These are phyloP conservation scores for Epinotia brunnichana DNA, from an alignment of 2,888 invertebrate species.

Conservation along the genomic window DNA sequence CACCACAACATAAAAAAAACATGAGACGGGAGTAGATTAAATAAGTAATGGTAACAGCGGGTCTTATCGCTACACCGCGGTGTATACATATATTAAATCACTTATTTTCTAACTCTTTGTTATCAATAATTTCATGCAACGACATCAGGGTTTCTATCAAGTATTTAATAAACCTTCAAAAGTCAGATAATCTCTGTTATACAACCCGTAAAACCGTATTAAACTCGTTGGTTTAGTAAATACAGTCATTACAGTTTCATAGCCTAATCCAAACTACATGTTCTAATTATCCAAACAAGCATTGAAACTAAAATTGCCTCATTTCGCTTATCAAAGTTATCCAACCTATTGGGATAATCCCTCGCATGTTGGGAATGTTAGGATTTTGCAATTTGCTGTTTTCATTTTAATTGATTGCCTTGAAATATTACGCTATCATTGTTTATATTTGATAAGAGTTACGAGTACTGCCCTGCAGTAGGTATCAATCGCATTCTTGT, in stretches of 20 bases:
- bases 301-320: slow-evolving; percentile 22
- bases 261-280: slow-evolving; percentile 5
- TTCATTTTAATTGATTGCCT: slow-evolving; percentile 22
- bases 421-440: slow-evolving; percentile 19
- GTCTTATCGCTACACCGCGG: no score
- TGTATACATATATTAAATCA: no score
- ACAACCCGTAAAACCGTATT: background rate
- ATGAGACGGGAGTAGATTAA: no score
- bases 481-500: slow-evolving; percentile 7
- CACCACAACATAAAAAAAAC: no score
- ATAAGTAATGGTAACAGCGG: no score
- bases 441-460: slow-evolving; percentile 12
- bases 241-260: slow-evolving; percentile 12
- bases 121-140: no score
- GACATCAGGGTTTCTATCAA: no score
- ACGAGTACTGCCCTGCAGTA: background rate
- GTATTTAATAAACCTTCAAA: no score
- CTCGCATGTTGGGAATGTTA: background rate
- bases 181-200: no score
- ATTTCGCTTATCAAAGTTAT: slow-evolving; percentile 33
- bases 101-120: no score
- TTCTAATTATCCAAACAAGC: slow-evolving; percentile 16
- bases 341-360: slow-evolving; percentile 27
- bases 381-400: slow-evolving; percentile 15
- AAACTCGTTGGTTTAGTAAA: slow-evolving; percentile 12